phyloP scores from a whole-genome alignment of 2,888 invertebrate species.

The Sepioteuthis lessoniana region DNA sequence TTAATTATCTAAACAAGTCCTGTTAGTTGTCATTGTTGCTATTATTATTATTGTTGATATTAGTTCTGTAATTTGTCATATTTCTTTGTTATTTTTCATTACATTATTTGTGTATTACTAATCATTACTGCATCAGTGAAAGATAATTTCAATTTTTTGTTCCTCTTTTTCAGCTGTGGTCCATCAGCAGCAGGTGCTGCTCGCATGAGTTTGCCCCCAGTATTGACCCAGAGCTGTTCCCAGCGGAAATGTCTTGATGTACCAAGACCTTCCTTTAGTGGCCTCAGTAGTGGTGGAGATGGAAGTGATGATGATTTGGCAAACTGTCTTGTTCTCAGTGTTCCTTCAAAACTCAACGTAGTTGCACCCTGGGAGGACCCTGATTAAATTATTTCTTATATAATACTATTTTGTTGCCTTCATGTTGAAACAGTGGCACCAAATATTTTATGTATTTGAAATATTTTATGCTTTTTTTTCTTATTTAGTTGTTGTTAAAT shows the following conservation, averaged over 20 bases:
- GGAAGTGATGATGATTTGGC: constrained; percentile 24
- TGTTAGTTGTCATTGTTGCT: neutral
- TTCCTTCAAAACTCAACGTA: constrained; percentile 43
- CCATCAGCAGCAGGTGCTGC: constrained; percentile 37
- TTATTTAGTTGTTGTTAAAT: neutral
- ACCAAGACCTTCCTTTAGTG: constrained; percentile 34
- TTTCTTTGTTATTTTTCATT: neutral
- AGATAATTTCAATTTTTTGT: neutral
- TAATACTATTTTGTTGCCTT: no score
- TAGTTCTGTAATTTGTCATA: neutral
- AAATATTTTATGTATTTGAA: neutral
- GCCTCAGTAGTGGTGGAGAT: neutral
- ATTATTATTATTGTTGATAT: neutral
- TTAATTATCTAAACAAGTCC: no score
- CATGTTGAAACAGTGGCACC: neutral
- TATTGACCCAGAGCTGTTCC: constrained; percentile 44
- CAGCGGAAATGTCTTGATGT: constrained; percentile 47
- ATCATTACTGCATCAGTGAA: neutral
- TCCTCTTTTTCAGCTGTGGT: constrained; percentile 39
- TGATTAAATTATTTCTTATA: neutral
- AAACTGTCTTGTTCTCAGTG: constrained; percentile 34
- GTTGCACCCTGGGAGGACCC: constrained; percentile 48
- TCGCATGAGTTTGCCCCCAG: constrained; percentile 43
- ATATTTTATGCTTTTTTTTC: neutral
- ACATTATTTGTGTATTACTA: neutral